These are phyloP conservation scores for Cranoglanis bouderius DNA, from an alignment of 2,113 vertebrate species.

Conservation along the genomic window DNA sequence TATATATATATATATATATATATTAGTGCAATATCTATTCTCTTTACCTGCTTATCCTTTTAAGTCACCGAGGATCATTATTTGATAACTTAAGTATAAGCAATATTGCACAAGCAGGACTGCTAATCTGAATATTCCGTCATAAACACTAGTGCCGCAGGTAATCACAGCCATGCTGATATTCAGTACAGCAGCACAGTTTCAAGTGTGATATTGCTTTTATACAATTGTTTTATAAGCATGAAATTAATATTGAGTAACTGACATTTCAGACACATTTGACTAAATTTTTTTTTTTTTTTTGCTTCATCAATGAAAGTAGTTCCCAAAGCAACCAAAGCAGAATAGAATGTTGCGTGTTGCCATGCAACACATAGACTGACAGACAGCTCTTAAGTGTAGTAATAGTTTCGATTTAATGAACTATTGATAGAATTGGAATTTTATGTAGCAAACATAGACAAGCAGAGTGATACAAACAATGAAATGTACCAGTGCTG, in stretches of 20 bases:
- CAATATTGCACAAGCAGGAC: background rate
- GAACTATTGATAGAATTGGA: background rate
- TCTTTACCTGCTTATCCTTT: background rate
- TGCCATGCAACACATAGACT: background rate
- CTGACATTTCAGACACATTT: background rate
- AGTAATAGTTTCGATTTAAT: background rate
- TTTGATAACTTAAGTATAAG: background rate
- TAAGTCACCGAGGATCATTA: background rate
- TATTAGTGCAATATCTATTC: background rate
- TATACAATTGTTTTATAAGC: background rate
- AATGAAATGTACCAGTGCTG: background rate
- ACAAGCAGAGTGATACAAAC: background rate
- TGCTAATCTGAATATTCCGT: background rate
- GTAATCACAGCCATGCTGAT: background rate
- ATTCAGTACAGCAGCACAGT: background rate
- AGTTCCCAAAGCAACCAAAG: background rate
- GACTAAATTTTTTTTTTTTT: background rate
- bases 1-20: background rate
- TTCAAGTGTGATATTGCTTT: background rate
- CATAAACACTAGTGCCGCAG: background rate
- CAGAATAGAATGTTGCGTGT: background rate
- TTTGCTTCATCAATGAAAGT: background rate
- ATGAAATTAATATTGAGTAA: background rate
- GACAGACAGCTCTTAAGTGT: background rate
- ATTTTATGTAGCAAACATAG: background rate